Percentiles rank a stretch among this genome's conserved stretches.
Evolutionary conservation across 2,888 invertebrate species (phyloP).

Genomic region (Lycocerus yunnanus): DNA sequence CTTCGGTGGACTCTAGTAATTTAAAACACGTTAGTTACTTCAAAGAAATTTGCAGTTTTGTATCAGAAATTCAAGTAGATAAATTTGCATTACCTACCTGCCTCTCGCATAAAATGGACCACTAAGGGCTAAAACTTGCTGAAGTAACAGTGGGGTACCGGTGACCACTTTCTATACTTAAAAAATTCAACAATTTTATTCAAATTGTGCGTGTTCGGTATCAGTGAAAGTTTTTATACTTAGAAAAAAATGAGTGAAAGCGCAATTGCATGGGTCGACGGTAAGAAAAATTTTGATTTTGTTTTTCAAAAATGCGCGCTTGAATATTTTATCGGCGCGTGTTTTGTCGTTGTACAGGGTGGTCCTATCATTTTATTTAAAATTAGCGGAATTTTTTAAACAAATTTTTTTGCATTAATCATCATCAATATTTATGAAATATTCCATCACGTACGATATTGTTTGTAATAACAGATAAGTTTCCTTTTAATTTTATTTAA

Average conservation of each 20-base stretch:
- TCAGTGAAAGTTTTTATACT: background rate
- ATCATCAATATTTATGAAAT: background rate
- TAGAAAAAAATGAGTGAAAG: conserved; percentile 26
- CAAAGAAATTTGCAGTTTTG: conserved; percentile 6
- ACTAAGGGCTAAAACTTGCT: background rate
- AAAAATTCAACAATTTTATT: background rate
- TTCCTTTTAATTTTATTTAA: background rate
- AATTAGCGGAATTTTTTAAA: too few relatives aligned
- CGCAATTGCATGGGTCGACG: conserved; percentile 31
- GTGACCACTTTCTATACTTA: background rate
- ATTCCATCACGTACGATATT: background rate
- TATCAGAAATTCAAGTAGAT: background rate
- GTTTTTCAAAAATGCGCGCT: background rate
- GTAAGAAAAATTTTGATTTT: conserved; percentile 12
- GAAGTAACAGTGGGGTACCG: background rate
- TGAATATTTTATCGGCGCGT: too few relatives aligned
- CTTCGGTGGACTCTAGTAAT: conserved; percentile 2
- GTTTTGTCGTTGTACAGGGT: too few relatives aligned
- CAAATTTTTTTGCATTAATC: background rate
- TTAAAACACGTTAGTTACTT: background rate
- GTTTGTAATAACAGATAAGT: background rate
- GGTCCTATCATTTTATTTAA: too few relatives aligned
- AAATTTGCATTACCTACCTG: background rate
- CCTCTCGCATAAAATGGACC: background rate
- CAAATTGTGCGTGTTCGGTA: background rate